phyloP scores from a whole-genome alignment of 2,797 vertebrate genomes.

The Brachyrhaphis roseni region DNA sequence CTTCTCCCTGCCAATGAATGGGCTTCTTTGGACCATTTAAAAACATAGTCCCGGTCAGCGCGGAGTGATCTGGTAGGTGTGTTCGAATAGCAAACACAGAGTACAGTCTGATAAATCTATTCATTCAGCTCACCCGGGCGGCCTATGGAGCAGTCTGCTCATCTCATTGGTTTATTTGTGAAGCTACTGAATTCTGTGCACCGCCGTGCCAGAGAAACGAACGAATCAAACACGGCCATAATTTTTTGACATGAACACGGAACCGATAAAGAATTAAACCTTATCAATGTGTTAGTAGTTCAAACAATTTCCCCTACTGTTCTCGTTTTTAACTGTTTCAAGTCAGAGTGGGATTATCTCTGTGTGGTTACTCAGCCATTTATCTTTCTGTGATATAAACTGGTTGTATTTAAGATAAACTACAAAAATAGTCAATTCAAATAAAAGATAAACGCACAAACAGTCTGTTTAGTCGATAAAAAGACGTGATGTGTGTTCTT shows the following conservation, averaged over 20 bases:
- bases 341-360: not conserved
- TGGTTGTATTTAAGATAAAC: not conserved
- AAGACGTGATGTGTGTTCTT: accelerated
- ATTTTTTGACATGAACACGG: constrained; percentile 47
- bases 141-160: not conserved
- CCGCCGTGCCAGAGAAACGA: not conserved
- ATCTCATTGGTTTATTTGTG: not conserved
- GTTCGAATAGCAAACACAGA: constrained; percentile 47
- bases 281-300: not conserved
- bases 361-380: not conserved
- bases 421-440: not conserved
- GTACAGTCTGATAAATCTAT: constrained; percentile 17
- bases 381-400: not conserved
- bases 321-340: not conserved
- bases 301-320: not conserved
- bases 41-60: constrained; percentile 88
- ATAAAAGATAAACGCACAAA: not conserved
- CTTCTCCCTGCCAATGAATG: constrained; percentile 74
- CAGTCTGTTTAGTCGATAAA: not conserved
- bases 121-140: constrained; percentile 49
- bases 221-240: constrained; percentile 38
- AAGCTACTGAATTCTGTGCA: not conserved
- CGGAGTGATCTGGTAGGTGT: constrained; percentile 74
- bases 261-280: constrained; percentile 47
- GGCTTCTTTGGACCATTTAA: constrained; percentile 92